These are phyloP conservation scores for Xiphophorus birchmanni DNA, from an alignment of 2,797 vertebrate species.

Conservation along the genomic window DNA sequence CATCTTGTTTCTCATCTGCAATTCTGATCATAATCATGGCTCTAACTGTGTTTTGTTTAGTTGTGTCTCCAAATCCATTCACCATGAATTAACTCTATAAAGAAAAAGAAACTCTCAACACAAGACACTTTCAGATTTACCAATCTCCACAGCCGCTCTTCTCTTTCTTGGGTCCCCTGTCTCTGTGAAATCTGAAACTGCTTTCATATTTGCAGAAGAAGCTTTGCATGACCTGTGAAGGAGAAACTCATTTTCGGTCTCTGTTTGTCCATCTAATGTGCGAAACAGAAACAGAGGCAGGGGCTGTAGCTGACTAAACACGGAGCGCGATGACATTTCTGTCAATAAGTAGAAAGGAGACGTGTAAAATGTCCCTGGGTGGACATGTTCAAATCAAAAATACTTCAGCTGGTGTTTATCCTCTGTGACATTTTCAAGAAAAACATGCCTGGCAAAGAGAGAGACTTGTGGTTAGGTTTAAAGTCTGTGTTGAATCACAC, in stretches of 20 bases:
- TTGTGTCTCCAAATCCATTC: background rate
- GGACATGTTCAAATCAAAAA: constrained; percentile 2
- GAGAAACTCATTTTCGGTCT: constrained; percentile 35
- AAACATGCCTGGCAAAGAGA: constrained; percentile 22
- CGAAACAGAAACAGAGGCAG: constrained; percentile 24
- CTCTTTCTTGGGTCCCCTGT: background rate
- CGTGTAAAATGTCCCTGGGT: constrained; percentile 18
- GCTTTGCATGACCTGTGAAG: constrained; percentile 51
- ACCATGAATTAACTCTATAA: no score
- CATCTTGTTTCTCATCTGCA: background rate
- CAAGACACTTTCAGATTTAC: background rate
- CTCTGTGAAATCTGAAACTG: constrained; percentile 42
- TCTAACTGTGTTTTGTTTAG: background rate
- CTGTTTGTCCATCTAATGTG: constrained; percentile 51
- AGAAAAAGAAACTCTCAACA: background rate
- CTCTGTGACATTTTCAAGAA: constrained; percentile 42
- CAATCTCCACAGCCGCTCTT: constrained; percentile 27
- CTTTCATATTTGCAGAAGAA: constrained; percentile 57
- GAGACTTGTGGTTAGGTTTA: constrained; percentile 43
- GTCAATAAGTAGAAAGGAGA: constrained; percentile 15
- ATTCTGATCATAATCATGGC: background rate
- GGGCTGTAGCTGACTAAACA: constrained; percentile 28
- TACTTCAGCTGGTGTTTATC: constrained; percentile 41
- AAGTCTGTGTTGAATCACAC: constrained; percentile 26
- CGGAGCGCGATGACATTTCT: constrained; percentile 2